phyloP scores from a whole-genome alignment of 1,140 invertebrate genomes.

The Drosophila nigrodunni region DNA sequence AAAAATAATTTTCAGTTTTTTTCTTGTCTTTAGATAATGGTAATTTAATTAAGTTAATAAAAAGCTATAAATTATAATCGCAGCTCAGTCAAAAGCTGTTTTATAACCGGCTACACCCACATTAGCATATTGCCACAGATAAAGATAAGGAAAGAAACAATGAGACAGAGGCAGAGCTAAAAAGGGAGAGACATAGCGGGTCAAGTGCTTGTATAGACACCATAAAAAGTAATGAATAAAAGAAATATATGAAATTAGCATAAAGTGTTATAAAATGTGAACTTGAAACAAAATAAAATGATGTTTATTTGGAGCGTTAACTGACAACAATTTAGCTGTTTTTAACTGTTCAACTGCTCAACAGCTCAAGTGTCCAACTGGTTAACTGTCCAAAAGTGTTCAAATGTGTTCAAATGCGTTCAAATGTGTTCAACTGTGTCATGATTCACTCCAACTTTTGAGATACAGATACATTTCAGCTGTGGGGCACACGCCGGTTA shows the following conservation, averaged over 20 bases:
- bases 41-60: conserved; percentile 30
- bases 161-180: too few species aligned
- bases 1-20: too few species aligned
- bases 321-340: conserved; percentile 9
- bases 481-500: conserved; percentile 36
- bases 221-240: conserved; percentile 5
- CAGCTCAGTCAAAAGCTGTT: conserved; percentile 52
- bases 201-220: conserved; percentile 20
- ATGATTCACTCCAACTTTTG: conserved; percentile 60
- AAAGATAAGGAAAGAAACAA: conserved; percentile 11
- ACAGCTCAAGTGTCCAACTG: conserved; percentile 9
- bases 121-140: conserved; percentile 59
- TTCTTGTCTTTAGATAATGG: not conserved
- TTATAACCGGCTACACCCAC: conserved; percentile 72
- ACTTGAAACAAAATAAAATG: conserved; percentile 59
- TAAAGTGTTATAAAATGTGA: conserved; percentile 63
- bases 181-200: conserved; percentile 23
- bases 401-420: not conserved
- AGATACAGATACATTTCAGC: conserved; percentile 52
- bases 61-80: conserved; percentile 64
- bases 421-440: conserved; percentile 56
- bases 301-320: conserved; percentile 34
- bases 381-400: not conserved
- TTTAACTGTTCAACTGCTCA: conserved; percentile 5
- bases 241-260: conserved; percentile 60